These are phyloP conservation scores for Micrastur ruficollis DNA, from an alignment of 2,797 vertebrate genomes.

Conservation along the genomic window DNA sequence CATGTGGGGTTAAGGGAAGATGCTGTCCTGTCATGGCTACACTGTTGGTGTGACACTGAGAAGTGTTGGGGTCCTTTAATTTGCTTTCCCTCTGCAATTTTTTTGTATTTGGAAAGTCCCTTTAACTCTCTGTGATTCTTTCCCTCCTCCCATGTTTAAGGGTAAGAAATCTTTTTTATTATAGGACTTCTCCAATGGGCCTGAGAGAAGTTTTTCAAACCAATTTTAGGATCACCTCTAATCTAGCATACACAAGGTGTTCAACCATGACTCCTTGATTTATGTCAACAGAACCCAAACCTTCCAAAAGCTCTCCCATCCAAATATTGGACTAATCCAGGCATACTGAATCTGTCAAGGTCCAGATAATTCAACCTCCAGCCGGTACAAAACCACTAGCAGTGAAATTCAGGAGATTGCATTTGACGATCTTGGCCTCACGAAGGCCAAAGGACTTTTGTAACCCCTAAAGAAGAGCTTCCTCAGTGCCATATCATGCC, in stretches of 20 bases:
- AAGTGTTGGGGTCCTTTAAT: not conserved
- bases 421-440: not conserved
- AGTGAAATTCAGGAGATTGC: rapidly evolving
- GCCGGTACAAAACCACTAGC: not conserved
- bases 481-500: too few relatives aligned
- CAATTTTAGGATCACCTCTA: not conserved
- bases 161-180: not conserved
- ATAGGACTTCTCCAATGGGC: not conserved
- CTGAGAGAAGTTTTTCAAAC: not conserved
- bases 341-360: not conserved
- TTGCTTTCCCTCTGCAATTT: not conserved
- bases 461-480: not conserved
- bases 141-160: not conserved
- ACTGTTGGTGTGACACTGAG: rapidly evolving
- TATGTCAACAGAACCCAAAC: not conserved
- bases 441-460: not conserved
- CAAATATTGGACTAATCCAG: not conserved
- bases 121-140: not conserved
- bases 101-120: not conserved
- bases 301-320: not conserved
- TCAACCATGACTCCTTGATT: not conserved
- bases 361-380: not conserved
- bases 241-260: not conserved
- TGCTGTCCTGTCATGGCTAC: not conserved
- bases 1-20: not conserved